Evolutionary conservation across 37 sponge, comb jelly and placozoan species (phyloP), one percentile per base, ranked within the genome.

Genomic region (Cliona cf. orientalis): DNA sequence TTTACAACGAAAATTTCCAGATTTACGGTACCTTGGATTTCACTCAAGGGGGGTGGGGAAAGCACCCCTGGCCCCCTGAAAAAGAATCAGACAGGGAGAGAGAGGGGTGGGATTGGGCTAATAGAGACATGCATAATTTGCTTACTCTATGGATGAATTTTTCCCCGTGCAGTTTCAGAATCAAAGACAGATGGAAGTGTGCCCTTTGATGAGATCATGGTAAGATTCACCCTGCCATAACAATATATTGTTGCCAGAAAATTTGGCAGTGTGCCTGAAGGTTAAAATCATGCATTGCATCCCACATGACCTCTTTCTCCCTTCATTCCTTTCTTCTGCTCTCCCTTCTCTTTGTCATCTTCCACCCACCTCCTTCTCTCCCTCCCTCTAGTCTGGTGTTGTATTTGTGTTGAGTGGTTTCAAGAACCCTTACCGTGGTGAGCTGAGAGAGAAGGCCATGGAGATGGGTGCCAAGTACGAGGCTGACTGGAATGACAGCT

Each of bases 381-480:
- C n/a, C n/a, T n/a, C n/a, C n/a, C n/a, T n/a, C n/a, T 62, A 86
- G 87, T 49, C 55, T 42, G 87, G 91, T n/a, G 95, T 94, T 22
- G 69, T 80, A 43, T 89, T 94, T 81, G 86, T 70, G 0, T 78
- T 97, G 42, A 94, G 95, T 85, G 97, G 97, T n/a, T 97, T 89
- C 72, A 86, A 97, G 95, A 97, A 97, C 71, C 97, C 97, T 0
- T 81, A 68, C 33, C 80, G 97, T 23, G 90, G 89, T 3, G 64
- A 91, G 43, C 79, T 97, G 76, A 80, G 97, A 32, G 88, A 83
- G 34, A 94, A 97, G 73, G 92, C 84, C 0, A 21, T 86, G 44
- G 86, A 81, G 37, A 81, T 96, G 89, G 97, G 97, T 2, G 97
- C 86, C 19, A 41, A 79, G 33, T 96, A 90, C 58, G 72, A 83